Conservation (phyloP, 2,888 invertebrate species). For the Microdon myrmicae region DNA sequence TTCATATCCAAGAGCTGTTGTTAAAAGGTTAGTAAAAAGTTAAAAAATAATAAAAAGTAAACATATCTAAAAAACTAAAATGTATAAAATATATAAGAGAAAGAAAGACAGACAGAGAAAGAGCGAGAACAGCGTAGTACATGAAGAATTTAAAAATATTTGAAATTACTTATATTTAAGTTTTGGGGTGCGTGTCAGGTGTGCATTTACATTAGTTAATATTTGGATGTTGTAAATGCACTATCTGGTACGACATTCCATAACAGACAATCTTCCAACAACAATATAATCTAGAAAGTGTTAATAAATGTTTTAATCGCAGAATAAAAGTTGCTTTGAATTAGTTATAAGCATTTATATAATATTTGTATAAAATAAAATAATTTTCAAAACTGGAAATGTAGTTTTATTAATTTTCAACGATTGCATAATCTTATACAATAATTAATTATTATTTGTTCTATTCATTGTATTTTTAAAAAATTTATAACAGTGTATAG, state of each 20-base stretch:
- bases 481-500: constrained; percentile 16
- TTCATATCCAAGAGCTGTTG: constrained; percentile 34
- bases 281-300: constrained; percentile 35
- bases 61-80: constrained; percentile 1
- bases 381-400: constrained; percentile 18
- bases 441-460: constrained; percentile 10
- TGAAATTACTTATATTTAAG: constrained; percentile 59
- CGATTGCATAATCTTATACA: not conserved
- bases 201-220: constrained; percentile 91
- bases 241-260: constrained; percentile 99
- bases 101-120: no score
- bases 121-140: no score
- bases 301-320: constrained; percentile 29
- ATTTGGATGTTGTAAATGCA: constrained; percentile 93
- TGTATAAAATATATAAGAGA: no score
- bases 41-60: constrained; percentile 2
- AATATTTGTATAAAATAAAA: constrained; percentile 39
- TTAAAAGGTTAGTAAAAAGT: constrained; percentile 42
- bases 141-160: no score
- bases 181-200: constrained; percentile 95
- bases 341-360: constrained; percentile 9
- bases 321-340: constrained; percentile 21
- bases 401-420: constrained; percentile 33
- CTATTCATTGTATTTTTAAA: constrained; percentile 6
- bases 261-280: constrained; percentile 69